Percentiles rank a stretch among this genome's conserved stretches.
Conservation (phyloP, 2,888 invertebrate species). For the Trichacis sp. region DNA sequence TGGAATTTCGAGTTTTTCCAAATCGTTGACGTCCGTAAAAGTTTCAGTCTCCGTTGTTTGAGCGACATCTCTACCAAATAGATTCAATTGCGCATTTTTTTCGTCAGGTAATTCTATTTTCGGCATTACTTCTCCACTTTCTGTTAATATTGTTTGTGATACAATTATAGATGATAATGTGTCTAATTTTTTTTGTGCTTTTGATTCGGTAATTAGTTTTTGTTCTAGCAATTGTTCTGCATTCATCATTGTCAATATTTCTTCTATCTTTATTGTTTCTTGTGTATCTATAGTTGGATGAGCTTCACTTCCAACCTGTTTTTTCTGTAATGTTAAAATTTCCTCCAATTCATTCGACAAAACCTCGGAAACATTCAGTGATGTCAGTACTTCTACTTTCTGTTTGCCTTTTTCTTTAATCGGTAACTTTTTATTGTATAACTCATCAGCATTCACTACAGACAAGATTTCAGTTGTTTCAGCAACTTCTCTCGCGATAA, state of each 20-base stretch:
- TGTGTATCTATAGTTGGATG: conserved; percentile 58
- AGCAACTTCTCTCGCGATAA: conserved; percentile 60
- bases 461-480: conserved; percentile 50
- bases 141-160: conserved; percentile 49
- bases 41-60: conserved; percentile 52
- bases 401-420: conserved; percentile 44
- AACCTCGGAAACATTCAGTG: conserved; percentile 55
- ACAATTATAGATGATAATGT: conserved; percentile 52
- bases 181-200: conserved; percentile 52
- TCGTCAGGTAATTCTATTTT: conserved; percentile 49
- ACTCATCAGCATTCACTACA: conserved; percentile 51
- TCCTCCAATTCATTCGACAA: conserved; percentile 48
- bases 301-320: conserved; percentile 61
- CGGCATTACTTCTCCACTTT: conserved; percentile 47
- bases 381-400: conserved; percentile 44
- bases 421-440: conserved; percentile 31
- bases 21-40: conserved; percentile 50
- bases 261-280: conserved; percentile 54
- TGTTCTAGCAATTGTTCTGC: conserved; percentile 52
- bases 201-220: conserved; percentile 49
- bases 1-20: conserved; percentile 41
- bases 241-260: conserved; percentile 48
- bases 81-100: conserved; percentile 61
- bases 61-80: conserved; percentile 63
- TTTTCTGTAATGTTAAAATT: conserved; percentile 48